Conservation (phyloP, 2,113 vertebrate species). For the Maccullochella peelii region DNA sequence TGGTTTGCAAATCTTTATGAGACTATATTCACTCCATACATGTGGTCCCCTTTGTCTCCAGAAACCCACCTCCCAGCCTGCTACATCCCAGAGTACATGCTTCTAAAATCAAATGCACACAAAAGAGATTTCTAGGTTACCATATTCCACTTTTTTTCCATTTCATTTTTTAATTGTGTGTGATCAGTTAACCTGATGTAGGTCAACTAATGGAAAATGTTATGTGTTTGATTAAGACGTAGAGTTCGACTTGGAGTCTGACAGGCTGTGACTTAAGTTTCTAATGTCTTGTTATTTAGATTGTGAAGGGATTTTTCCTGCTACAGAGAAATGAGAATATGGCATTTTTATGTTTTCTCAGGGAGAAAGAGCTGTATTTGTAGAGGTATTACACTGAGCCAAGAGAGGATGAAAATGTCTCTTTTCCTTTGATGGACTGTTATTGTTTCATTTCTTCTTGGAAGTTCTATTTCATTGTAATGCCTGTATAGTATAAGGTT, state of each 20-base stretch:
- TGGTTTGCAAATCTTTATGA: no score
- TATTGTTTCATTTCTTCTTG: neutral
- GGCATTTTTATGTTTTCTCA: conserved; percentile 22
- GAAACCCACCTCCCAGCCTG: conserved; percentile 7
- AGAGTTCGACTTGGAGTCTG: neutral
- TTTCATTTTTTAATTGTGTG: neutral
- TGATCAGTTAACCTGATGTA: neutral
- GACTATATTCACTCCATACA: no score
- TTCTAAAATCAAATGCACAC: conserved; percentile 28
- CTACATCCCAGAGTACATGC: conserved; percentile 17
- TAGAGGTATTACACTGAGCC: conserved; percentile 14
- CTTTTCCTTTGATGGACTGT: conserved; percentile 8
- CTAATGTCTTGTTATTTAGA: neutral
- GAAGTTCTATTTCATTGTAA: conserved; percentile 22
- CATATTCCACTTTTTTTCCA: neutral
- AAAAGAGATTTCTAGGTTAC: neutral
- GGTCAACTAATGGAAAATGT: neutral
- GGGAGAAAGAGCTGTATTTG: neutral
- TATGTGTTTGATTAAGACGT: neutral
- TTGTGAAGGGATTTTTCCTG: neutral
- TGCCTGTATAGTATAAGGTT: neutral
- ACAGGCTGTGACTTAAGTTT: neutral
- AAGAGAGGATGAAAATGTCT: conserved; percentile 5
- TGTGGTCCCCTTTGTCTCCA: conserved; percentile 3
- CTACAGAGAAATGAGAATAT: conserved; percentile 1